Percentiles rank a stretch among this genome's conserved stretches.
phyloP scores from a whole-genome alignment of 2,888 invertebrate genomes.

The Rhagophthalmus giganteus region DNA sequence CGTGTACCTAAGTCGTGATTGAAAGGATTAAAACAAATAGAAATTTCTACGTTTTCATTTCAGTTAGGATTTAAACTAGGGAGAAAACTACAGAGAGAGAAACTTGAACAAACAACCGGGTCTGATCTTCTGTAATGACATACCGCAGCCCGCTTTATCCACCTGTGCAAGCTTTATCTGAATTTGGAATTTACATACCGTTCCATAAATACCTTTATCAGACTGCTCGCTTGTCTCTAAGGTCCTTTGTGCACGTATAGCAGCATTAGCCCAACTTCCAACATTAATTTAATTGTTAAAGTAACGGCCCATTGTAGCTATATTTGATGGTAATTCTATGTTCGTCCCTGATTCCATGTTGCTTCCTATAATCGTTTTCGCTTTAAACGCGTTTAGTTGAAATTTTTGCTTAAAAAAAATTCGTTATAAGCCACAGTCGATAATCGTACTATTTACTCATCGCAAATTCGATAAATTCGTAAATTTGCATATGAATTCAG shows the following conservation, averaged over 20 bases:
- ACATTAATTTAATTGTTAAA: constrained; percentile 30
- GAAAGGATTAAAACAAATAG: constrained; percentile 33
- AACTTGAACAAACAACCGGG: constrained; percentile 35
- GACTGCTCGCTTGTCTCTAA: constrained; percentile 28
- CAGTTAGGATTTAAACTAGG: constrained; percentile 22
- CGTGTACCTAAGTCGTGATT: constrained; percentile 17
- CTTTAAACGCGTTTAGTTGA: background rate
- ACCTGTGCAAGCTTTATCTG: constrained; percentile 37
- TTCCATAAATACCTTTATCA: constrained; percentile 40
- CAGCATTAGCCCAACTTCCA: constrained; percentile 27
- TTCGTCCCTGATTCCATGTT: constrained; percentile 11
- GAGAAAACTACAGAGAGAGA: constrained; percentile 27
- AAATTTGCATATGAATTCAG: too few relatives aligned
- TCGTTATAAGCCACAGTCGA: too few relatives aligned
- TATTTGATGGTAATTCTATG: constrained; percentile 21
- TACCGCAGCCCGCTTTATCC: constrained; percentile 38
- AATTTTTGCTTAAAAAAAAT: too few relatives aligned
- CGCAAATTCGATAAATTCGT: too few relatives aligned
- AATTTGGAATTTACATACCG: constrained; percentile 39
- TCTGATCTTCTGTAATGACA: constrained; percentile 39
- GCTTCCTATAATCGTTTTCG: constrained; percentile 4
- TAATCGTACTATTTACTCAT: too few relatives aligned
- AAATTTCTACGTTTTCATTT: constrained; percentile 32
- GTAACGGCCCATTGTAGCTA: constrained; percentile 24
- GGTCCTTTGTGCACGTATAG: constrained; percentile 32